Evolutionary conservation across 2,888 invertebrate genomes (phyloP).

Genomic region (Leptinotarsa rubiginosa): DNA sequence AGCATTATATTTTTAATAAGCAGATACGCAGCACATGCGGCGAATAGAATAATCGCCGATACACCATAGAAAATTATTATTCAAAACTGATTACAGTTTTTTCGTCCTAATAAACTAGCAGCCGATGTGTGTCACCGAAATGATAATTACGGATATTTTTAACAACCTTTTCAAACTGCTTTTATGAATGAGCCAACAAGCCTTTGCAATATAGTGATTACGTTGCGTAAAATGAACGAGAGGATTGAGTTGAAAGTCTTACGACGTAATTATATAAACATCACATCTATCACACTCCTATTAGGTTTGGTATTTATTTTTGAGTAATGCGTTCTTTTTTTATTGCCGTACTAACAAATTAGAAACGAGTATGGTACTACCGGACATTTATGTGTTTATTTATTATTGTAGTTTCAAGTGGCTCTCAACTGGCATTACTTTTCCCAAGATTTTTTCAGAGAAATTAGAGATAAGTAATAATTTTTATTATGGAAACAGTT

Average conservation of each 20-base stretch:
- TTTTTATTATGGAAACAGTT: too few species aligned
- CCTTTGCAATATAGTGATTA: constrained; percentile 6
- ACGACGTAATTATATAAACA: constrained; percentile 18
- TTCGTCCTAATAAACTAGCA: not conserved
- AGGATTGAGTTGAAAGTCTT: constrained; percentile 5
- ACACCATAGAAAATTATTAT: not conserved
- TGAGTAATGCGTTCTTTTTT: constrained; percentile 15
- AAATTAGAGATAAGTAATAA: not conserved
- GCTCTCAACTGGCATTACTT: not conserved
- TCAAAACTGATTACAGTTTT: constrained; percentile 2
- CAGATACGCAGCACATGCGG: not conserved
- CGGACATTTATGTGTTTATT: constrained; percentile 1
- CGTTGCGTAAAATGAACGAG: constrained; percentile 17
- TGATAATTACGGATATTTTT: constrained; percentile 1
- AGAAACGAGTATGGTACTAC: constrained; percentile 13
- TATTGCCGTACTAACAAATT: constrained; percentile 12
- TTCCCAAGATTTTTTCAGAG: not conserved
- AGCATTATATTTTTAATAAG: not conserved
- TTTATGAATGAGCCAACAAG: constrained; percentile 13
- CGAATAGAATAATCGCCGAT: not conserved
- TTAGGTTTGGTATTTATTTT: constrained; percentile 18
- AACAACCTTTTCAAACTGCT: not conserved
- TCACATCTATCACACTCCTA: constrained; percentile 19
- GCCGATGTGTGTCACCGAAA: constrained; percentile 10
- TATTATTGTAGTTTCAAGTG: constrained; percentile 5